Evolutionary conservation across 2,797 vertebrate species (phyloP).

Genomic region (Channa striata): DNA sequence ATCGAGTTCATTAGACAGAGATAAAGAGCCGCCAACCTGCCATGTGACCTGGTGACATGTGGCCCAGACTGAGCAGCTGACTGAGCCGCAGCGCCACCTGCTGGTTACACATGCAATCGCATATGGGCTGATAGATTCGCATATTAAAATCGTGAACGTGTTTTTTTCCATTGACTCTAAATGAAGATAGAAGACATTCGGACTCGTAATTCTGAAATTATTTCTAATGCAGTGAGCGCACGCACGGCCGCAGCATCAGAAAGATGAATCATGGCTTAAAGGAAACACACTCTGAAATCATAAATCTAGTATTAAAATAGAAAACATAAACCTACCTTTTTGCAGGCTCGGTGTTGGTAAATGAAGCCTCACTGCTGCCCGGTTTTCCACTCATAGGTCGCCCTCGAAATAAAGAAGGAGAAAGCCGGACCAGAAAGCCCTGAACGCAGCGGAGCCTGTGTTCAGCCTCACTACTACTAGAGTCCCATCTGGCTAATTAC

Average conservation of each 20-base stretch:
- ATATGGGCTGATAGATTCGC: not conserved
- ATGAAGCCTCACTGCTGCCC: not conserved
- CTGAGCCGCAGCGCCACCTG: constrained; percentile 55
- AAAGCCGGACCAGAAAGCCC: constrained; percentile 10
- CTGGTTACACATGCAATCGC: not conserved
- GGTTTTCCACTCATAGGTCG: constrained; percentile 2
- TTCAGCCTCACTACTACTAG: constrained; percentile 30
- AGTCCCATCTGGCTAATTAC: constrained; percentile 77
- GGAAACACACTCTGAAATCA: constrained; percentile 8
- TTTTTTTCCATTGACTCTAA: not conserved
- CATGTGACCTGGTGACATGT: constrained; percentile 3
- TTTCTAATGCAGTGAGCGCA: not conserved
- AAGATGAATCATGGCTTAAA: constrained; percentile 5
- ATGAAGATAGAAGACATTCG: not conserved
- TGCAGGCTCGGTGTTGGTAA: constrained; percentile 11
- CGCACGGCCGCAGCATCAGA: not conserved
- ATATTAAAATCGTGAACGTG: not conserved
- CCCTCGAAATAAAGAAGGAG: not conserved
- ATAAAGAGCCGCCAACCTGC: constrained; percentile 52
- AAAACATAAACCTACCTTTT: constrained; percentile 49
- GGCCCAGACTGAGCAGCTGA: not conserved
- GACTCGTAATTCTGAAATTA: too few species aligned
- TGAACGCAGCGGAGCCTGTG: constrained; percentile 12
- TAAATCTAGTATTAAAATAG: not conserved
- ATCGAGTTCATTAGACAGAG: constrained; percentile 73